These are phyloP conservation scores for Pristionchus japonicus DNA, from an alignment of 2,888 invertebrate species.

Conservation along the genomic window DNA sequence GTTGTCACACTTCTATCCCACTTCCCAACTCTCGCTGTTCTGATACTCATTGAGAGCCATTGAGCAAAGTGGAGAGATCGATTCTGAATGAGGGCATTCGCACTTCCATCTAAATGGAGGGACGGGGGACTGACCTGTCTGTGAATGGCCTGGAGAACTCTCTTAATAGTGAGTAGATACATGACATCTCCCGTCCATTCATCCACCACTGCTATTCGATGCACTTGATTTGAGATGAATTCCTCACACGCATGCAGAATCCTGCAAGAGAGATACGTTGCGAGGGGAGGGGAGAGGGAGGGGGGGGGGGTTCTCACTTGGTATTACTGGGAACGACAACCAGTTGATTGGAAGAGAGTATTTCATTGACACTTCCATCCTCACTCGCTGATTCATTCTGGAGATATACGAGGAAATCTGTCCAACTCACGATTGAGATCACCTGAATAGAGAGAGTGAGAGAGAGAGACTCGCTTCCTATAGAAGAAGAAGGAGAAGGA, in stretches of 20 bases:
- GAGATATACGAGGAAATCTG: slow-evolving; percentile 49
- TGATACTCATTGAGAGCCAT: slow-evolving; percentile 59
- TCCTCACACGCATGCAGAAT: slow-evolving; percentile 58
- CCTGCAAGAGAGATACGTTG: slow-evolving; percentile 52
- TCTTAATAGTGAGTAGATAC: slow-evolving; percentile 56
- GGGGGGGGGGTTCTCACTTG: slow-evolving; percentile 27
- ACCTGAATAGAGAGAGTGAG: slow-evolving; percentile 48
- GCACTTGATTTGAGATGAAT: slow-evolving; percentile 53
- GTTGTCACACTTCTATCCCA: slow-evolving; percentile 52
- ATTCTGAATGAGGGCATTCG: slow-evolving; percentile 51
- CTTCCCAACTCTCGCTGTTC: slow-evolving; percentile 56
- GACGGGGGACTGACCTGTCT: slow-evolving; percentile 51
- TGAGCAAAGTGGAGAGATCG: slow-evolving; percentile 64
- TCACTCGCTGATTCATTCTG: slow-evolving; percentile 25
- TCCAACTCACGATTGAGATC: slow-evolving; percentile 52
- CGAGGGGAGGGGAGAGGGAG: not conserved
- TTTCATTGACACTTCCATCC: slow-evolving; percentile 47
- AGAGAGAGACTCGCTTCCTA: too few species aligned
- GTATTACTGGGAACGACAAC: slow-evolving; percentile 51
- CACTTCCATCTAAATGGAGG: slow-evolving; percentile 7
- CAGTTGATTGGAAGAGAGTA: slow-evolving; percentile 52
- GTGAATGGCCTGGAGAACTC: slow-evolving; percentile 61
- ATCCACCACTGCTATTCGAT: slow-evolving; percentile 60
- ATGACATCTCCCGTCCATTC: slow-evolving; percentile 52
- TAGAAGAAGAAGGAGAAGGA: not conserved